Evolutionary conservation across 2,113 vertebrate species (phyloP).

Genomic region (Pleuronectes platessa): DNA sequence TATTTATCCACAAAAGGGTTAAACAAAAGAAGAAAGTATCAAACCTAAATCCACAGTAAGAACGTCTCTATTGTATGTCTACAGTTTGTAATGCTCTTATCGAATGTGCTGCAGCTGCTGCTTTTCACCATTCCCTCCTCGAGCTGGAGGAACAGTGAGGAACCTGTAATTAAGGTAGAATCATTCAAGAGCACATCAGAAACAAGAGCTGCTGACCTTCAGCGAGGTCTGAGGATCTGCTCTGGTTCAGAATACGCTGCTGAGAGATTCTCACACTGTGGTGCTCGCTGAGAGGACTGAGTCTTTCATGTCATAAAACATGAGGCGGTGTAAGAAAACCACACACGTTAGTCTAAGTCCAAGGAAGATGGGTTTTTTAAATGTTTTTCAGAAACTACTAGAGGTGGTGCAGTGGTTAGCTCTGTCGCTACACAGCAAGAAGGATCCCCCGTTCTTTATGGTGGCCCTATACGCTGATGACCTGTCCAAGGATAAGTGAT

Average conservation of each 20-base stretch:
- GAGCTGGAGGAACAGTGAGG: background rate
- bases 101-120: background rate
- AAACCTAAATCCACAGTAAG: background rate
- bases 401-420: too few relatives aligned
- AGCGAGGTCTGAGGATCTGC: slow-evolving; percentile 3
- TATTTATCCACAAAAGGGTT: background rate
- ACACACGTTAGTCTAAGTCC: background rate
- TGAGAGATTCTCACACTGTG: background rate
- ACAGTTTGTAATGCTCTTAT: too few relatives aligned
- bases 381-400: too few relatives aligned
- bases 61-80: background rate
- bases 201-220: slow-evolving; percentile 19
- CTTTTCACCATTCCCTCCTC: background rate
- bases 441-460: too few relatives aligned
- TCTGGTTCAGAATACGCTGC: slow-evolving; percentile 18
- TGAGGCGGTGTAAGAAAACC: slow-evolving; percentile 15
- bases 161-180: background rate
- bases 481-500: too few relatives aligned
- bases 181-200: slow-evolving; percentile 23
- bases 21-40: background rate
- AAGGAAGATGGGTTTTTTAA: too few relatives aligned
- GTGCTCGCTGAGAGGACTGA: background rate
- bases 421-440: too few relatives aligned
- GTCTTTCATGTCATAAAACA: slow-evolving; percentile 22
- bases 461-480: too few relatives aligned